Conservation (phyloP, 30 jellyfish, hydroid and myxozoan species). For the Phacellophora camtschatica region DNA sequence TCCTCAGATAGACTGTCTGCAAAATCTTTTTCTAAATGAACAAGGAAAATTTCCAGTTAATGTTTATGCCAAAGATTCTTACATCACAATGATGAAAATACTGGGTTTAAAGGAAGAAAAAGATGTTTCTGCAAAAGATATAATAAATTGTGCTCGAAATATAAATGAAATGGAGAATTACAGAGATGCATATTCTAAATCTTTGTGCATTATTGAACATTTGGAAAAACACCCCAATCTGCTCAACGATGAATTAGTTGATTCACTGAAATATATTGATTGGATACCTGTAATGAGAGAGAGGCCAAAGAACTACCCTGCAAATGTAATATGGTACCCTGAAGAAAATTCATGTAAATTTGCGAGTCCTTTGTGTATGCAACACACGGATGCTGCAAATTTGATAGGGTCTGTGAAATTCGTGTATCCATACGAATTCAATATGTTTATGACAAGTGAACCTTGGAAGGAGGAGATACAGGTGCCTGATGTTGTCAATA, state of each 20-base stretch:
- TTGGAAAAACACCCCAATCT: neutral
- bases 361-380: constrained; percentile 6
- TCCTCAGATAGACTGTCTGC: neutral
- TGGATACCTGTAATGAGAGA: constrained; percentile 38
- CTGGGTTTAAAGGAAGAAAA: constrained; percentile 33
- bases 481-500: constrained; percentile 3
- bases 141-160: neutral
- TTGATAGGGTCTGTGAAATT: constrained; percentile 19
- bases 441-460: no score
- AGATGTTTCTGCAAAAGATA: constrained; percentile 43
- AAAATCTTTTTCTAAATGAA: constrained; percentile 18
- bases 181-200: neutral
- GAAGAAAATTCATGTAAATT: neutral
- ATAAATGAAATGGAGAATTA: neutral
- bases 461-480: no score
- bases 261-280: neutral
- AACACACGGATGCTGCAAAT: neutral
- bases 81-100: neutral
- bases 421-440: no score
- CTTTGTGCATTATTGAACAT: neutral
- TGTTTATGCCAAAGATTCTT: neutral
- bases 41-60: constrained; percentile 45
- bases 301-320: constrained; percentile 53
- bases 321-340: constrained; percentile 34
- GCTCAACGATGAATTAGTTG: neutral